Conservation (phyloP, 2,113 vertebrate species). For the Oryzias celebensis region DNA sequence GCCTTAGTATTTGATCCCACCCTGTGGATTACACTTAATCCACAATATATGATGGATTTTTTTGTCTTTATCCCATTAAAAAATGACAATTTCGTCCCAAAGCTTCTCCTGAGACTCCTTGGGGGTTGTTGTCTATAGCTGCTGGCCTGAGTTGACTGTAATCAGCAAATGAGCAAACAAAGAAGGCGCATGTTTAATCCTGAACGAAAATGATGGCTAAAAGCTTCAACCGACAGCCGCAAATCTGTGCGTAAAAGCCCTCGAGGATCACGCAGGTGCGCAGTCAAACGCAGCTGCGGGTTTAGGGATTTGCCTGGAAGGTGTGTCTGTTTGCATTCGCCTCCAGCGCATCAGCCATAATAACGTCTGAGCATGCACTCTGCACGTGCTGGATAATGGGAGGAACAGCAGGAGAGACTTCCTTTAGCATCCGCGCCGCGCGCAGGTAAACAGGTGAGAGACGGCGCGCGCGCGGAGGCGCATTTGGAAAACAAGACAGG, state of each 20-base stretch:
- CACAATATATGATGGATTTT: too few species aligned
- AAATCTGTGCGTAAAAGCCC: constrained; percentile 31
- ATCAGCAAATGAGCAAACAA: not conserved
- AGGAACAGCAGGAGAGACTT: too few species aligned
- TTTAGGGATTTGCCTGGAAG: constrained; percentile 37
- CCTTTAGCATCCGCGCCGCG: too few species aligned
- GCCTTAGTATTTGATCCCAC: too few species aligned
- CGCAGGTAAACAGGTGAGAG: too few species aligned
- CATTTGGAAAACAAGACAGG: too few species aligned
- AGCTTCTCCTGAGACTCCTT: not conserved
- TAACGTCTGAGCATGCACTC: constrained; percentile 1
- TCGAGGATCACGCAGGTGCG: constrained; percentile 31
- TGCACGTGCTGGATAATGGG: not conserved
- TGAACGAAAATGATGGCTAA: too few species aligned
- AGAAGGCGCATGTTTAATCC: too few species aligned
- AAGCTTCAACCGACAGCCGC: too few species aligned
- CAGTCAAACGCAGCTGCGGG: constrained; percentile 39
- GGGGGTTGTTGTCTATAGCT: not conserved
- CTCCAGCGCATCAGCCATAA: constrained; percentile 7
- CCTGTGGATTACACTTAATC: too few species aligned
- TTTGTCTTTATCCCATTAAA: too few species aligned
- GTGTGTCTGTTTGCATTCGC: constrained; percentile 51
- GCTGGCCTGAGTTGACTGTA: not conserved
- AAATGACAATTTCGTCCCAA: not conserved
- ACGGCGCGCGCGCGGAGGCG: too few species aligned